Base-by-base conservation (phyloP, 2,113 vertebrate species). In the Neodontobutis hainanensis region DNA sequence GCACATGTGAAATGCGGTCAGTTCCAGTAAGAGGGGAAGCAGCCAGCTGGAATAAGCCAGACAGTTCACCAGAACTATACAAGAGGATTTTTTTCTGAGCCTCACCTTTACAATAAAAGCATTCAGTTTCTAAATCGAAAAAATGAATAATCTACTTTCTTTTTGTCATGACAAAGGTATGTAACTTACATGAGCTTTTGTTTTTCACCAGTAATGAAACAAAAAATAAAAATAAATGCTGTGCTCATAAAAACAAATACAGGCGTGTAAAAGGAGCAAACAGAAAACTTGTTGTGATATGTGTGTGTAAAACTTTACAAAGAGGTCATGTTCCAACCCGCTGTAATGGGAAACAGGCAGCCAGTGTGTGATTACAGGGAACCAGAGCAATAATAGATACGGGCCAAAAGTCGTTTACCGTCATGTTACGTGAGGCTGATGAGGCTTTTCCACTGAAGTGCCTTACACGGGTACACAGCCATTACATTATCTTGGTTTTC, bases 11-110 rank as follows among this genome's bases (percentile, higher is more conserved):
- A 84, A 70, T 74, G 75, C 70, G 59, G 58, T 85, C 71, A 87
- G 61, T 93, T 92, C 87, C 91, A 90, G 91, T 92, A 92, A 91
- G 27, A 62, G 64, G 55, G 87, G 84, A 80, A 87, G 70, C 65
- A 49, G 76, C 57, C 80, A 81, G 80, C 79, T 78, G 78, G 46
- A 73, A 71, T 62, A 48, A 75, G 62, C 59, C 76, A 57, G 60
- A 43, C 50, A 46, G 16, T 72, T 77, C 12, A 57, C 46, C 69
- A 70, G 56, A 77, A 58, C 65, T 63, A 32, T 56, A 50, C 2
- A 51, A 56, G 45, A 11, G 48, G 27, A 48, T 50, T 63, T 49
- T 71, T 15, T 27, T 49, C 63, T 11, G 36, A 15, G 53, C 36
- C 4, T 70, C 42, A 15, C 43, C 35, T 63, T 60, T 47, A 32